These are phyloP conservation scores for Labroides dimidiatus DNA, from an alignment of 2,797 vertebrate genomes.

Conservation along the genomic window DNA sequence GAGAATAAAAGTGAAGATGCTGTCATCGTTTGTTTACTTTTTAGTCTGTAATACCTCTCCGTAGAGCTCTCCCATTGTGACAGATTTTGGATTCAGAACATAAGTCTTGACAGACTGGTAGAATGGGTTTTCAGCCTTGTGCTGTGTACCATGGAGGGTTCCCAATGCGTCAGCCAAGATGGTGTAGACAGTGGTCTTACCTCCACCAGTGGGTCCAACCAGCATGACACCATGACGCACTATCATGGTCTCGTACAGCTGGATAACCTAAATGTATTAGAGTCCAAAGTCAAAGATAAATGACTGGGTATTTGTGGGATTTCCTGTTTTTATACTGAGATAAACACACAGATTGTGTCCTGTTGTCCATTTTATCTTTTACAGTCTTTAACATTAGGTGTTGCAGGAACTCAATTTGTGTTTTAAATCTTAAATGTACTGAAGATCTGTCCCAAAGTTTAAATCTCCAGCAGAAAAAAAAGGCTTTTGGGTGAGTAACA, in stretches of 20 bases:
- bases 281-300: neutral
- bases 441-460: neutral
- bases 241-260: conserved; percentile 93
- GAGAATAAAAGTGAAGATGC: neutral
- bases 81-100: conserved; percentile 91
- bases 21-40: neutral
- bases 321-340: too few relatives aligned
- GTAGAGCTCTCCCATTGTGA: conserved; percentile 88
- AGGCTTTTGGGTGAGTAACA: neutral
- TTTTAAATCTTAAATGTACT: neutral
- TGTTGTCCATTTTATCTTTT: too few relatives aligned
- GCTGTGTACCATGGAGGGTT: conserved; percentile 73
- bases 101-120: conserved; percentile 88
- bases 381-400: too few relatives aligned
- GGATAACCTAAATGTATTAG: conserved; percentile 84
- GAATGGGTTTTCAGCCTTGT: conserved; percentile 78
- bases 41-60: conserved; percentile 64
- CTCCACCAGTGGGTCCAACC: conserved; percentile 90
- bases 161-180: conserved; percentile 86
- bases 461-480: neutral
- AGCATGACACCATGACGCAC: conserved; percentile 94
- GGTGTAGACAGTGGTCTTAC: conserved; percentile 90
- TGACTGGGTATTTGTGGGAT: too few relatives aligned
- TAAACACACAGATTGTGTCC: too few relatives aligned
- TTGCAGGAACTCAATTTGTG: too few relatives aligned